Evolutionary conservation across 2,113 vertebrate species (phyloP).

Genomic region (Rhinolophus ferrumequinum): DNA sequence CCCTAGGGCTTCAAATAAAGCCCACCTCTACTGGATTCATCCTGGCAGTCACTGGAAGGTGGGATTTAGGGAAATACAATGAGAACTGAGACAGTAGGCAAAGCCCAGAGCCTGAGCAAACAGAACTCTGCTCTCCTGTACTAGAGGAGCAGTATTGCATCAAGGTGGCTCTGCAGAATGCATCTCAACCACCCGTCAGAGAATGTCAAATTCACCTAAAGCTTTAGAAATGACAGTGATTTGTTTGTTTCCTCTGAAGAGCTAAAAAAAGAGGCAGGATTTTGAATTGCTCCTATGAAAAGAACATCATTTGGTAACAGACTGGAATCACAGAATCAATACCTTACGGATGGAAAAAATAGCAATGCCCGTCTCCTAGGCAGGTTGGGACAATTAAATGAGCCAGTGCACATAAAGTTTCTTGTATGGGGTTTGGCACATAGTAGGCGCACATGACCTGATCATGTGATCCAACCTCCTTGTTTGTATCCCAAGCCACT

Average conservation of each 20-base stretch:
- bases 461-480: not conserved
- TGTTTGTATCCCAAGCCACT: not conserved
- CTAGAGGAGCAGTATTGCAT: not conserved
- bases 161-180: not conserved
- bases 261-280: slow-evolving; percentile 26
- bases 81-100: not conserved
- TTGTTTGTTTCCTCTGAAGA: slow-evolving; percentile 68
- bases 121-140: not conserved
- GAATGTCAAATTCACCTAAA: slow-evolving; percentile 17
- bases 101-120: not conserved
- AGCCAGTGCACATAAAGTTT: not conserved
- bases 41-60: not conserved
- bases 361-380: not conserved
- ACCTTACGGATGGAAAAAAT: not conserved
- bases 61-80: not conserved
- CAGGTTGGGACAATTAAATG: not conserved
- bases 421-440: not conserved
- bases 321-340: not conserved
- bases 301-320: slow-evolving; percentile 36
- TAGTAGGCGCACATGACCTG: not conserved
- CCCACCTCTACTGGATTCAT: not conserved
- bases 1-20: not conserved
- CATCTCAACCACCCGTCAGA: not conserved
- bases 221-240: slow-evolving; percentile 49
- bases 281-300: slow-evolving; percentile 54